Percentiles rank a stretch among this genome's conserved stretches.
Conservation (phyloP, 1,140 invertebrate species). For the Magallana angulata region DNA sequence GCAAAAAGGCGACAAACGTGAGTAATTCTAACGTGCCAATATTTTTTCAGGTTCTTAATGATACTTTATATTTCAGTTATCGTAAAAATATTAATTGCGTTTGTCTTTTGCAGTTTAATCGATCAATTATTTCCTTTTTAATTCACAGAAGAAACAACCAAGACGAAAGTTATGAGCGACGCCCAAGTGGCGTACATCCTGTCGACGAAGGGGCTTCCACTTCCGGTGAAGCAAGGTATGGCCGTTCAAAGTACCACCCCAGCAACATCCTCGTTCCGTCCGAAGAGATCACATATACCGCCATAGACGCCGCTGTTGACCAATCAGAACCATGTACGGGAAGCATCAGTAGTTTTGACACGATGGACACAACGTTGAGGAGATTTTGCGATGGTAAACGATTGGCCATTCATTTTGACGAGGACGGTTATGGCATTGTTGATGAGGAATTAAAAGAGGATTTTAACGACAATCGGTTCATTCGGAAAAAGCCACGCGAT, state of each 20-base stretch:
- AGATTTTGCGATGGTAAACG: conserved; percentile 20
- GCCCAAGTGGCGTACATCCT: not conserved
- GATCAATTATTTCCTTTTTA: not conserved
- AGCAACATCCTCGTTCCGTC: not conserved
- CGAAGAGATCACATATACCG: conserved; percentile 11
- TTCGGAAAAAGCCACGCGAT: not conserved
- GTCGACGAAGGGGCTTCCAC: not conserved
- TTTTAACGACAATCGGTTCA: not conserved
- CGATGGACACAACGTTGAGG: not conserved
- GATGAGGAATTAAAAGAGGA: not conserved
- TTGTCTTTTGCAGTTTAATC: too few species aligned
- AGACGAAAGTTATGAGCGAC: not conserved
- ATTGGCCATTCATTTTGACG: conserved; percentile 17
- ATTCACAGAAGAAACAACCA: not conserved
- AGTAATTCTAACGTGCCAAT: not conserved
- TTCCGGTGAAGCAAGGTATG: not conserved
- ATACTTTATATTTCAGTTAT: too few species aligned
- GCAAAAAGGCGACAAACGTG: conserved; percentile 3
- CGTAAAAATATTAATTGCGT: too few species aligned
- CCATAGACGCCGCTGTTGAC: not conserved
- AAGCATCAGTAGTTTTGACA: not conserved
- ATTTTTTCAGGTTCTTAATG: not conserved
- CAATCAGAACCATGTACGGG: not conserved
- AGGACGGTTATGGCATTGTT: not conserved
- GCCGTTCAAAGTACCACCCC: conserved; percentile 4